phyloP scores from a whole-genome alignment of 2,113 vertebrate species.

The Sporophila hypoxantha region DNA sequence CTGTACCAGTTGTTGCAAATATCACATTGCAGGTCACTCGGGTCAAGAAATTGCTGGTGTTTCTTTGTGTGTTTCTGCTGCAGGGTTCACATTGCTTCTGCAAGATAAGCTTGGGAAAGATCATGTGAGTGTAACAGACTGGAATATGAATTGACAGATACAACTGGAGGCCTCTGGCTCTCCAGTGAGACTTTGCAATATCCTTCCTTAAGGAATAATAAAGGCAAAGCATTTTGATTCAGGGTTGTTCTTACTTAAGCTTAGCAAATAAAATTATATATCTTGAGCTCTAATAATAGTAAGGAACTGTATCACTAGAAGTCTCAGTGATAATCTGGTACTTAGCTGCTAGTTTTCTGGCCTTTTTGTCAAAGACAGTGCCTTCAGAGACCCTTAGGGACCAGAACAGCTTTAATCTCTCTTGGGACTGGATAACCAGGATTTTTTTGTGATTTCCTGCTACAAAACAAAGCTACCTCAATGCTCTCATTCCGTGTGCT shows the following conservation, averaged over 20 bases:
- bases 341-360: not conserved
- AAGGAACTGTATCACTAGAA: not conserved
- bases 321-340: not conserved
- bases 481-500: accelerated
- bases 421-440: not conserved
- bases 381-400: not conserved
- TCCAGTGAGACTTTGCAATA: not conserved
- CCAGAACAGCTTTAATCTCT: not conserved
- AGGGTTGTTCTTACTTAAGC: not conserved
- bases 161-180: not conserved
- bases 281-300: not conserved
- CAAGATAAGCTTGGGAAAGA: not conserved
- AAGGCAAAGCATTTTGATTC: not conserved
- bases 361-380: not conserved
- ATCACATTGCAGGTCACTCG: not conserved
- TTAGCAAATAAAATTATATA: not conserved
- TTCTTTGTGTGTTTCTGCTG: not conserved
- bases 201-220: not conserved
- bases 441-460: not conserved
- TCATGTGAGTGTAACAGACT: not conserved
- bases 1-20: not conserved
- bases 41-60: not conserved
- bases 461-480: not conserved
- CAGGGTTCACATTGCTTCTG: not conserved
- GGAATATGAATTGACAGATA: not conserved